Percentiles rank a stretch among this genome's conserved stretches.
Evolutionary conservation across 2,797 vertebrate genomes (phyloP).

Genomic region (Tragopan temminckii): DNA sequence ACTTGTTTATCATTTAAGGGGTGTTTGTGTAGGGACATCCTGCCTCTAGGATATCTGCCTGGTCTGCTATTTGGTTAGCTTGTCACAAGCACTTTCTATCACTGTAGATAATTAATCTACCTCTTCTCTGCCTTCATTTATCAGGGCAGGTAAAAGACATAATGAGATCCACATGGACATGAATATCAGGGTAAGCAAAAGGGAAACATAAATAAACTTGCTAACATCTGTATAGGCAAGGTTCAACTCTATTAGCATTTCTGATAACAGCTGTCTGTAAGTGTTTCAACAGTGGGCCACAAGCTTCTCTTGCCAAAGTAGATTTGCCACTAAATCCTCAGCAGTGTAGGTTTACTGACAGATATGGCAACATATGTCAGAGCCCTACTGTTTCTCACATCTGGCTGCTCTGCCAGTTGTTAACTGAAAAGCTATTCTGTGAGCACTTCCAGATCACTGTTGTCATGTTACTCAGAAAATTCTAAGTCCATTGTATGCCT

Average conservation of each 20-base stretch:
- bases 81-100: not conserved
- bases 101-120: not conserved
- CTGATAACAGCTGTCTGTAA: not conserved
- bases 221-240: not conserved
- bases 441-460: not conserved
- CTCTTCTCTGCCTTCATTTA: not conserved
- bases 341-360: not conserved
- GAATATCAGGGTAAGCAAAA: not conserved
- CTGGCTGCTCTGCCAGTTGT: not conserved
- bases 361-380: not conserved
- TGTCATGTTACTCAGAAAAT: not conserved
- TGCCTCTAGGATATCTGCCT: not conserved
- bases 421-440: not conserved
- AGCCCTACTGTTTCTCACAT: not conserved
- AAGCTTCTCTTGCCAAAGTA: not conserved
- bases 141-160: not conserved
- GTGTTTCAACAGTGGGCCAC: not conserved
- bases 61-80: not conserved
- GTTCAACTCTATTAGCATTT: not conserved
- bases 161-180: not conserved
- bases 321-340: not conserved
- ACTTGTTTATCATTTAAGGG: not conserved
- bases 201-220: not conserved
- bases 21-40: not conserved
- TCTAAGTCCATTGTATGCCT: not conserved